Evolutionary conservation across 2,113 vertebrate species (phyloP), one percentile per base, ranked within the genome.

Genomic region (Xiphophorus couchianus): DNA sequence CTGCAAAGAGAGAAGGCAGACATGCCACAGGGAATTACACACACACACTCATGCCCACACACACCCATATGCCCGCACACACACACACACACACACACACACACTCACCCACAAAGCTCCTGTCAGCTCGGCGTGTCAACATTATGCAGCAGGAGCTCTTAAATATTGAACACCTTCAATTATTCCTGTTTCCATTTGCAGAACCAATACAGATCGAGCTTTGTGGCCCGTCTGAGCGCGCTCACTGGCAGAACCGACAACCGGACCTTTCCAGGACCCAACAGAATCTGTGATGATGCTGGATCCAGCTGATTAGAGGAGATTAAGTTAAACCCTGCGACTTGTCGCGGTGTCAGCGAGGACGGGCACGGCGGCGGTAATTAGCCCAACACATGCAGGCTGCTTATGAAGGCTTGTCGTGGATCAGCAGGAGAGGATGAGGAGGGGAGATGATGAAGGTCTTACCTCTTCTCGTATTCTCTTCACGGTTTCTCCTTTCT

Each of bases 401-500:
- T 25, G 22, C 51, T 25, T 25, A 25, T 54, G 51, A 54, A 54
- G 51, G 51, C 17, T 58, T 58, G 51, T n/a, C 51, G 25, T 58
- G 51, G 51, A 58, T 10, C 51, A 25, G 51, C 7, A n/a, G 30
- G 28, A 51, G 72, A 64, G 12, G 62, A 66, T 14, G 25, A 72
- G 7, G 28, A 31, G 6, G 22, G 28, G 5, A 69, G 39, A 62
- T n/a, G 68, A 15, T 4, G 2, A 17, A 28, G 4, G 0, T 62
- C 95, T 95, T 94, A 97, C 97, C 96, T 98, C 96, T 81, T 98
- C 97, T 89, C 97, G 93, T 94, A 98, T 98, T 92, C 95, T 95
- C 89, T 98, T 98, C 73, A 98, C 96, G 0, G 96, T 97, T 89
- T 98, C 97, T 84, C 97, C 97, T 96, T 98, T 98, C 97, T 98